Conservation (phyloP, 1,140 invertebrate genomes). For the Zaprionus vittiger region DNA sequence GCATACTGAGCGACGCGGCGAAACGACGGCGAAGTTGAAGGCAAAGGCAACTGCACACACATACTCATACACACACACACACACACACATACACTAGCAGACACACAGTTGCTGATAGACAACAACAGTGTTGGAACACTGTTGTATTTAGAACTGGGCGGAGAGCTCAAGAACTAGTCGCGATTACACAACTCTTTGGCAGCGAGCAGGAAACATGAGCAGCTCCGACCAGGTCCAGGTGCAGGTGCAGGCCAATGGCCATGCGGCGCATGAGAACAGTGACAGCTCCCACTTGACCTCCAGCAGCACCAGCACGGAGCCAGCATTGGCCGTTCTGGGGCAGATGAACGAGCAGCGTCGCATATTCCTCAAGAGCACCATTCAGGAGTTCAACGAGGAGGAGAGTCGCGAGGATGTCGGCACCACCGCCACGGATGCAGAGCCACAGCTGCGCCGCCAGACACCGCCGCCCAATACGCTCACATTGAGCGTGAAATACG, state of each 20-base stretch:
- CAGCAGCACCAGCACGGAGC: slow-evolving; percentile 8
- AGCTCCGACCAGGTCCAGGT: slow-evolving; percentile 15
- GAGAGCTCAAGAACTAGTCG: slow-evolving; percentile 45
- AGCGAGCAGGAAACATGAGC: slow-evolving; percentile 52
- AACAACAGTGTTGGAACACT: not conserved
- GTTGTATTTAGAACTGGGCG: slow-evolving; percentile 27
- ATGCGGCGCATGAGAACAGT: slow-evolving; percentile 26
- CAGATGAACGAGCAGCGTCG: slow-evolving; percentile 78
- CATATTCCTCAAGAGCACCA: slow-evolving; percentile 70
- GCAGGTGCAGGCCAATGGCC: slow-evolving; percentile 26
- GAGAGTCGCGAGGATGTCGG: slow-evolving; percentile 25
- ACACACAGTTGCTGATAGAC: not conserved
- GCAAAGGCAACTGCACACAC: slow-evolving; percentile 7
- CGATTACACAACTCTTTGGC: slow-evolving; percentile 53
- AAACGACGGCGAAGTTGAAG: not conserved
- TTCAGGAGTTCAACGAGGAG: slow-evolving; percentile 56
- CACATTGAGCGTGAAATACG: slow-evolving; percentile 65
- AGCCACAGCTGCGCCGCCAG: not conserved
- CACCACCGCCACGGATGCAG: not conserved
- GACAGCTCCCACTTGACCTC: not conserved
- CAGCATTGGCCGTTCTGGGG: slow-evolving; percentile 53
- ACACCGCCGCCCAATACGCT: slow-evolving; percentile 47
- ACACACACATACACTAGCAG: slow-evolving; percentile 1
- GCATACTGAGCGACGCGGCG: not conserved
- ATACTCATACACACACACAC: slow-evolving; percentile 2